Evolutionary conservation across 1,140 invertebrate genomes (phyloP), one percentile per base, ranked within the genome.

Genomic region (silkworm (Bombyx mori)): DNA sequence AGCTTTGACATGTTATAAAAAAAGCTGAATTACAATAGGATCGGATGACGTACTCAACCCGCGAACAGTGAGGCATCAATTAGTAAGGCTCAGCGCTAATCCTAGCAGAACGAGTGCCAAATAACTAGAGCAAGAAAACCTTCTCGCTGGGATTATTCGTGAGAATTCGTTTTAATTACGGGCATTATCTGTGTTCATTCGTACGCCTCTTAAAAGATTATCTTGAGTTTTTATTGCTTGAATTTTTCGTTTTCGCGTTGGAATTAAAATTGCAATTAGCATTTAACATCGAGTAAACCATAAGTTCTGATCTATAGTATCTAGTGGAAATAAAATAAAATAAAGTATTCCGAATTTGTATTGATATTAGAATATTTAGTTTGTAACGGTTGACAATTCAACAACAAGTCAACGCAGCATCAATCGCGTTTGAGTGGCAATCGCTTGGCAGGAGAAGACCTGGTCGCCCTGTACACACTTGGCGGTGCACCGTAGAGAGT

Each of bases 41-140:
- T n/a, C 52, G 42, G 4, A 35, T 35, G 26, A 35, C 42, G 51
- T 35, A 22, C 26, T 12, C 12, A 6, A 26, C 55, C 45, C 60
- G 52, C 66, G 70, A 75, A 68, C 72, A 63, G 67, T 64, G 61
- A 57, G 52, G 63, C 62, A 61, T 73, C 75, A 80, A 80, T 80
- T 80, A 80, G 72, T 62, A 66, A 8, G 54, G 73, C 75, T 80
- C 73, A 77, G 56, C 69, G 58, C 60, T 77, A 77, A 80, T 76
- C 73, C 67, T 50, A 22, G 54, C 58, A 68, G 65, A 72, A 77
- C 72, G 73, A 70, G 75, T 62, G 51, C 71, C 63, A 73, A 71
- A 73, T 79, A 77, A 75, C 69, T 69, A 71, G 68, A 75, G 69
- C 66, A 62, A 66, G 63, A 64, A 71, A 69, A 69, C 67, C 61